Conservation (phyloP, 2,888 invertebrate genomes). For the Philhelius pedissequus region DNA sequence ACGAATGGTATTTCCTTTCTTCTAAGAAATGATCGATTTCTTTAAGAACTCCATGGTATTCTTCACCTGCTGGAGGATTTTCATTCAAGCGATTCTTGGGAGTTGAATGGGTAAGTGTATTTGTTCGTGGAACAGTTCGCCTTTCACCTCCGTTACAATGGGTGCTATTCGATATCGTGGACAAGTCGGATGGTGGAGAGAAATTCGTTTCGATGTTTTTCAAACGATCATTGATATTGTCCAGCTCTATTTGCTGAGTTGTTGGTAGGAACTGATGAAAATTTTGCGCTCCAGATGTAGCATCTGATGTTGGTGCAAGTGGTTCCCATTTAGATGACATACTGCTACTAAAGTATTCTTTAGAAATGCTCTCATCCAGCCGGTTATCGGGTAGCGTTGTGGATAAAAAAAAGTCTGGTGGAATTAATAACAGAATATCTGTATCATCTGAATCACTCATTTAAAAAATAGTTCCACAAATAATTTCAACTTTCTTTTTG, state of each 20-base stretch:
- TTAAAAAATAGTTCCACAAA: conserved; percentile 26
- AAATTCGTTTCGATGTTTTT: conserved; percentile 73
- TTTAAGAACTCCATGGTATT: conserved; percentile 71
- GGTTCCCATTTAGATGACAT: conserved; percentile 55
- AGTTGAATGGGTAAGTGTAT: conserved; percentile 75
- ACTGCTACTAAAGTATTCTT: background rate
- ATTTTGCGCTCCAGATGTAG: background rate
- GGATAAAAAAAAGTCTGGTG: conserved; percentile 87
- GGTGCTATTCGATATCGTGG: conserved; percentile 76
- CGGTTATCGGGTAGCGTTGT: conserved; percentile 17
- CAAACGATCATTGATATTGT: conserved; percentile 75
- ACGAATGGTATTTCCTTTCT: conserved; percentile 60
- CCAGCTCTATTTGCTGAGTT: conserved; percentile 73
- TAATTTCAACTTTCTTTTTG: background rate
- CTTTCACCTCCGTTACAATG: conserved; percentile 68
- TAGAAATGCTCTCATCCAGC: conserved; percentile 34
- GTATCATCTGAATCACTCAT: conserved; percentile 91
- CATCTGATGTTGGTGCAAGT: background rate
- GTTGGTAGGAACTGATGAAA: conserved; percentile 71
- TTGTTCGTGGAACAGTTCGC: conserved; percentile 49
- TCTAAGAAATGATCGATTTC: conserved; percentile 77
- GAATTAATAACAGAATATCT: conserved; percentile 88
- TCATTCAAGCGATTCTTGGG: conserved; percentile 72
- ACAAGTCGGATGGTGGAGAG: conserved; percentile 74
- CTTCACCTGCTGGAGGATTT: background rate